Conservation (phyloP, 2,113 vertebrate genomes). For the Colinus virginianus region DNA sequence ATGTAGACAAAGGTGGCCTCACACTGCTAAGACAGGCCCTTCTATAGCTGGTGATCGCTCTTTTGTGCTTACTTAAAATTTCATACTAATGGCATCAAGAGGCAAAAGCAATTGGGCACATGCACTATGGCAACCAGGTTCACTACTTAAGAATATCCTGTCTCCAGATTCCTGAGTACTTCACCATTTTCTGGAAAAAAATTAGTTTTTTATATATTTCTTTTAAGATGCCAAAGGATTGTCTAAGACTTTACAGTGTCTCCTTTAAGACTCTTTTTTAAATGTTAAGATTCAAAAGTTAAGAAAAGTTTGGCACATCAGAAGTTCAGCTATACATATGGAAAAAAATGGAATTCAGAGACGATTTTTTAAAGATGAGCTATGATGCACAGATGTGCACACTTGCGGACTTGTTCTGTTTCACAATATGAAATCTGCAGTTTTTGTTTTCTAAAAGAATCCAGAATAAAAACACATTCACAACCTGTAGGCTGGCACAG, state of each 20-base stretch:
- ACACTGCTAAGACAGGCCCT: constrained; percentile 76
- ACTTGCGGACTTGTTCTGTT: constrained; percentile 83
- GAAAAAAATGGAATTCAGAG: constrained; percentile 82
- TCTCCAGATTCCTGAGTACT: constrained; percentile 95
- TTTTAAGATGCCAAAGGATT: constrained; percentile 93
- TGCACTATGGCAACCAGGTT: constrained; percentile 82
- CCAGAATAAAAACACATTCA: constrained; percentile 99
- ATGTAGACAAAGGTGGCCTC: constrained; percentile 78
- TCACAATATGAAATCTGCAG: constrained; percentile 83
- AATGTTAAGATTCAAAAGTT: constrained; percentile 88
- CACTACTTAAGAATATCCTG: constrained; percentile 84
- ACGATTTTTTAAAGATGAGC: constrained; percentile 73
- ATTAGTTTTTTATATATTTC: constrained; percentile 75
- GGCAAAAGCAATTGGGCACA: constrained; percentile 80
- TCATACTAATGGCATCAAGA: constrained; percentile 78
- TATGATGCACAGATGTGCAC: constrained; percentile 79
- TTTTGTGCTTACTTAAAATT: constrained; percentile 78
- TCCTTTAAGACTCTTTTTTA: constrained; percentile 88
- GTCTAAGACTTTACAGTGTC: constrained; percentile 94
- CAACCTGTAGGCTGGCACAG: constrained; percentile 99
- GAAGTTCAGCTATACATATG: constrained; percentile 82
- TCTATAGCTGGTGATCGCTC: constrained; percentile 84
- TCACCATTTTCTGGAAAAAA: constrained; percentile 85
- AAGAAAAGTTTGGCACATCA: constrained; percentile 94
- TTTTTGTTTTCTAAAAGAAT: constrained; percentile 87